Base-by-base conservation (phyloP, 2,797 vertebrate species). In the Ceyx erithaca region DNA sequence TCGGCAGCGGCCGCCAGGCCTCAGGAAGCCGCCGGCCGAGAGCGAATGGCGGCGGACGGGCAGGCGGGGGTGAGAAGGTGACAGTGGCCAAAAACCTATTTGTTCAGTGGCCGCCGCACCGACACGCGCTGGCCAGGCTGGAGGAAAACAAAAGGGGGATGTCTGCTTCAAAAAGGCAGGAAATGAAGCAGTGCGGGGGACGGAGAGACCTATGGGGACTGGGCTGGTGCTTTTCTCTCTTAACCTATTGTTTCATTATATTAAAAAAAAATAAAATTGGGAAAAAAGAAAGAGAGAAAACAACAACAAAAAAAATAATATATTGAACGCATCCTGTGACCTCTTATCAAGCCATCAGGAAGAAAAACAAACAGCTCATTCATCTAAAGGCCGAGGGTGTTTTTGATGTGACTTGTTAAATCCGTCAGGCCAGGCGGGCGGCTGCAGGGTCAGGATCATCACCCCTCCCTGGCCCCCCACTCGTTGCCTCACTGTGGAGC, bases 71-170 rank as follows among this genome's bases (percentile, higher is more conserved):
- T 5, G 55, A 48, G 75, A 59, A 75, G 96, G 95, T 71, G 96
- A 68, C 35, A 41, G 81, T 25, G 83, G 87, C 95, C 96, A 96
- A 96, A 89, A 89, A 96, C 80, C 26, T 91, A 93, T 97, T 96
- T 97, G 97, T 93, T 94, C 49, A 93, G 97, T 95, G 96, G 96
- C 96, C 80, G 93, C 91, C 89, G 40, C 66, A 58, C 94, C 67
- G 97, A 96, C 98, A 98, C 97, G 97, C 96, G 98, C 97, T 91
- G 96, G 88, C 89, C 23, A 17, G 88, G 92, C 89, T 14, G 83
- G 63, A 85, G 85, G 94, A 77, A 96, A 96, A 98, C 98, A 98
- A 98, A 98, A 95, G 96, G 83, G 97, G 98, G 98, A 98, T 98
- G 98, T 98, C 97, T 97, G 97, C 89, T 93, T 97, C 95, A 79